Evolutionary conservation across 2,888 invertebrate species (phyloP).

Genomic region (Erebia aethiops): DNA sequence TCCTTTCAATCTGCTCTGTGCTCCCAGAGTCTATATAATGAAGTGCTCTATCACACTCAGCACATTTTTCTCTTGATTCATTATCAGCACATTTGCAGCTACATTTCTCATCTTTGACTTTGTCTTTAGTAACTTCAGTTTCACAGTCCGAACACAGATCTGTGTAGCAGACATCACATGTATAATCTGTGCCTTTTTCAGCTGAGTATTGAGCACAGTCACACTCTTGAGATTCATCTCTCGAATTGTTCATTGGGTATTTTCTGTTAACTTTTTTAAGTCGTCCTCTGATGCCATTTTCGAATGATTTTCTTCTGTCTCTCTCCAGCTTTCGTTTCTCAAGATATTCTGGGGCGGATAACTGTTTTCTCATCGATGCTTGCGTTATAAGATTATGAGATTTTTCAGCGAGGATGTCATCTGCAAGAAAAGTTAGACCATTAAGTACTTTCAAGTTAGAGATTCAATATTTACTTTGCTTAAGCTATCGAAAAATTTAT

Average conservation of each 20-base stretch:
- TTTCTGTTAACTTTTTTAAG: slow-evolving; percentile 83
- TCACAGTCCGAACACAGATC: slow-evolving; percentile 77
- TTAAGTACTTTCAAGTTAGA: neutral
- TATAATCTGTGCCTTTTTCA: slow-evolving; percentile 73
- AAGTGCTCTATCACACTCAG: slow-evolving; percentile 71
- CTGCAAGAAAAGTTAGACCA: slow-evolving; percentile 60
- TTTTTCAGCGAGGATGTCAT: slow-evolving; percentile 85
- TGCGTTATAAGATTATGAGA: slow-evolving; percentile 78
- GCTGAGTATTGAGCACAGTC: slow-evolving; percentile 68
- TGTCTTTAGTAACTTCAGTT: slow-evolving; percentile 61
- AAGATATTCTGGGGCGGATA: slow-evolving; percentile 94
- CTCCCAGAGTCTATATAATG: slow-evolving; percentile 74
- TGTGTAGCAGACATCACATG: slow-evolving; percentile 73
- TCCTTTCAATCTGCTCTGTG: slow-evolving; percentile 68
- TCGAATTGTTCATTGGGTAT: slow-evolving; percentile 59
- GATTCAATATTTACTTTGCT: neutral
- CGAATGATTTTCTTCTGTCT: slow-evolving; percentile 85
- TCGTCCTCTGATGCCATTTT: slow-evolving; percentile 83
- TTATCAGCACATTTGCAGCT: slow-evolving; percentile 53
- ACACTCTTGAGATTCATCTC: slow-evolving; percentile 62
- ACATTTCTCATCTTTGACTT: slow-evolving; percentile 59
- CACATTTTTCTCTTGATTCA: slow-evolving; percentile 64
- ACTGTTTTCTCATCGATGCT: slow-evolving; percentile 87
- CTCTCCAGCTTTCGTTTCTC: slow-evolving; percentile 91
- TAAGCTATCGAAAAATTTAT: slow-evolving; percentile 26